phyloP scores from a whole-genome alignment of 2,888 invertebrate genomes.

The Orchestes rusci region DNA sequence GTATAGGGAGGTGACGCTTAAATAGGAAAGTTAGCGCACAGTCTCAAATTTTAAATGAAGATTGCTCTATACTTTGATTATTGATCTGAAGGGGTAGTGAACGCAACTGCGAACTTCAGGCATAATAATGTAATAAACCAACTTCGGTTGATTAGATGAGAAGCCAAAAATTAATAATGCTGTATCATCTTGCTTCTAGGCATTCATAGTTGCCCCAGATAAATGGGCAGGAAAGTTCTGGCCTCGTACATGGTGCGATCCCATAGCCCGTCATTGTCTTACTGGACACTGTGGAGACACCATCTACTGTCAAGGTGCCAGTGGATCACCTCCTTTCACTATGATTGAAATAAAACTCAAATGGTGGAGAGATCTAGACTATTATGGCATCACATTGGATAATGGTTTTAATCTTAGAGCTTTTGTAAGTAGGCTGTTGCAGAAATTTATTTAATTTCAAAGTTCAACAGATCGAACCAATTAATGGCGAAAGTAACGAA shows the following conservation, averaged over 20 bases:
- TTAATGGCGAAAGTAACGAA: background rate
- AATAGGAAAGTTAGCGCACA: too few species aligned
- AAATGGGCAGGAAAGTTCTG: conserved; percentile 24
- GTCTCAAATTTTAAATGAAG: too few species aligned
- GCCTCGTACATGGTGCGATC: conserved; percentile 43
- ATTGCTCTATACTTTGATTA: too few species aligned
- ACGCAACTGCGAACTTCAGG: too few species aligned
- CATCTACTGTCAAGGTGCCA: conserved; percentile 42
- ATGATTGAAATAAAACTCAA: conserved; percentile 44
- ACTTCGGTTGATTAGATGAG: too few species aligned
- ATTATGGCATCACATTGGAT: conserved; percentile 47
- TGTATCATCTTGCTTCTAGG: too few species aligned
- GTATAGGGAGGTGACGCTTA: too few species aligned
- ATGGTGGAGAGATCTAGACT: conserved; percentile 40
- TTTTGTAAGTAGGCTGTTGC: conserved; percentile 32
- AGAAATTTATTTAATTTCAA: too few species aligned
- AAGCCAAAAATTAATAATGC: too few species aligned
- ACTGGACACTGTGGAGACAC: conserved; percentile 43
- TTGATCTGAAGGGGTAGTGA: too few species aligned
- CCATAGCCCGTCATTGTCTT: conserved; percentile 33
- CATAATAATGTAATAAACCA: too few species aligned
- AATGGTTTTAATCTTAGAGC: conserved; percentile 46
- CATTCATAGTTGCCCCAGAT: conserved; percentile 17
- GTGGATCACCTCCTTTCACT: conserved; percentile 42
- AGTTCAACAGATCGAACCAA: conserved; percentile 1